These are phyloP conservation scores for Halyomorpha halys DNA, from an alignment of 1,140 invertebrate species.

Conservation along the genomic window DNA sequence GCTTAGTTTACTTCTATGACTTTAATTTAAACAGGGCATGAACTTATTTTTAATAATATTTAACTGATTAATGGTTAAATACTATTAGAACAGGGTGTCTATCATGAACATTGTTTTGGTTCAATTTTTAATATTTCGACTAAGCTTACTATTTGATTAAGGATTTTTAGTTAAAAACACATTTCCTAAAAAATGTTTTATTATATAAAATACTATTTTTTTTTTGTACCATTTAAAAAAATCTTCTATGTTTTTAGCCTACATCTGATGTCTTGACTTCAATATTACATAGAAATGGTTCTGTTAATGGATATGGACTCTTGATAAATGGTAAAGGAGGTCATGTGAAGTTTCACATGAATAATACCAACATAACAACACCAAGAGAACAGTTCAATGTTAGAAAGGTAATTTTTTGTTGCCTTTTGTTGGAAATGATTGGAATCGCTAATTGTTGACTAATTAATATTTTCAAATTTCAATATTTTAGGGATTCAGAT, in stretches of 20 bases:
- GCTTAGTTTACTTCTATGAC: too few species aligned
- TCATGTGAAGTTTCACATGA: conserved; percentile 19
- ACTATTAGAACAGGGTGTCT: too few species aligned
- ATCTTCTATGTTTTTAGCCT: background rate
- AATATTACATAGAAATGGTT: conserved; percentile 24
- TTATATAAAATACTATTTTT: background rate
- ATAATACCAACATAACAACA: conserved; percentile 17
- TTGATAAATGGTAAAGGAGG: conserved; percentile 40
- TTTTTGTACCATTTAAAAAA: background rate
- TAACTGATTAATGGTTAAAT: too few species aligned
- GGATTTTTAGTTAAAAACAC: too few species aligned
- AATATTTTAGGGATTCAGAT: conserved; percentile 34
- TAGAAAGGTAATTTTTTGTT: conserved; percentile 21
- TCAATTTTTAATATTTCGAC: too few species aligned
- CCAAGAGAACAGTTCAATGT: conserved; percentile 27
- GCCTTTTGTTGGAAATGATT: background rate
- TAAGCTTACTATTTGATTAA: too few species aligned
- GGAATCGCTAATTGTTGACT: background rate
- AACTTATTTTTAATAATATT: too few species aligned
- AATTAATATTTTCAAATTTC: background rate
- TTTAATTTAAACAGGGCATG: too few species aligned
- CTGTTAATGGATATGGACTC: conserved; percentile 26
- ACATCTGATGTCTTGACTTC: conserved; percentile 24
- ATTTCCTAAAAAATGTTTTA: too few species aligned
- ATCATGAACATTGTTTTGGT: too few species aligned